Evolutionary conservation across 2,888 invertebrate species (phyloP).

Genomic region (Pristionchus arcanus): DNA sequence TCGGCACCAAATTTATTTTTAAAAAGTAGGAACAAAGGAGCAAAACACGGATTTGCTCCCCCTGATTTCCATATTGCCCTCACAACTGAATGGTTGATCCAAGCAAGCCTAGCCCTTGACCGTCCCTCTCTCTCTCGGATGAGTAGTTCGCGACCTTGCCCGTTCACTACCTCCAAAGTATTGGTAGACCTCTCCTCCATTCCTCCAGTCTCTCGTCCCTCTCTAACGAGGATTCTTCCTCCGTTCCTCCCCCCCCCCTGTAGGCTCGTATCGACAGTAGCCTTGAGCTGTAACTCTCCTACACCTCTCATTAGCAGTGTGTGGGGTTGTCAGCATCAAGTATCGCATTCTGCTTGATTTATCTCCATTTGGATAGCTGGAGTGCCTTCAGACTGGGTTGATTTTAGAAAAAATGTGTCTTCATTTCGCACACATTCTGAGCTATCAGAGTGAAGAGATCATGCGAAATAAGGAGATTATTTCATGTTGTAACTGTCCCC

Average conservation of each 20-base stretch:
- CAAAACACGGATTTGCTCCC: background rate
- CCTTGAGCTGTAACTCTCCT: background rate
- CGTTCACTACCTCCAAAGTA: background rate
- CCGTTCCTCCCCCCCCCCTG: slow-evolving; percentile 25
- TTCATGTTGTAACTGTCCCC: too few relatives aligned
- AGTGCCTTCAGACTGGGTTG: too few relatives aligned
- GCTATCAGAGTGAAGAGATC: too few relatives aligned
- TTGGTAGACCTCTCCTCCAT: background rate
- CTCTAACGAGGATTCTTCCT: background rate
- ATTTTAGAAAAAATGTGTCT: too few relatives aligned
- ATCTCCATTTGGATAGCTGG: too few relatives aligned
- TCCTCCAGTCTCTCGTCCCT: background rate
- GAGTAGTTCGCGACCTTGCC: slow-evolving; percentile 37
- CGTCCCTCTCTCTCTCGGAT: slow-evolving; percentile 21
- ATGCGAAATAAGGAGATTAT: too few relatives aligned
- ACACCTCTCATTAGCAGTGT: slow-evolving; percentile 12
- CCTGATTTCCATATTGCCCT: background rate
- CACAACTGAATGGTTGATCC: background rate
- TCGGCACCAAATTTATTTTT: background rate
- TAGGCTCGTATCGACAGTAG: background rate
- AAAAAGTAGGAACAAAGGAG: too few relatives aligned
- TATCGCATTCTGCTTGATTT: too few relatives aligned
- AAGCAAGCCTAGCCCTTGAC: slow-evolving; percentile 15
- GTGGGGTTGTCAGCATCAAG: background rate
- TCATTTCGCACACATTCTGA: too few relatives aligned